Conservation (phyloP, 2,113 vertebrate species). For the Murina feae region DNA sequence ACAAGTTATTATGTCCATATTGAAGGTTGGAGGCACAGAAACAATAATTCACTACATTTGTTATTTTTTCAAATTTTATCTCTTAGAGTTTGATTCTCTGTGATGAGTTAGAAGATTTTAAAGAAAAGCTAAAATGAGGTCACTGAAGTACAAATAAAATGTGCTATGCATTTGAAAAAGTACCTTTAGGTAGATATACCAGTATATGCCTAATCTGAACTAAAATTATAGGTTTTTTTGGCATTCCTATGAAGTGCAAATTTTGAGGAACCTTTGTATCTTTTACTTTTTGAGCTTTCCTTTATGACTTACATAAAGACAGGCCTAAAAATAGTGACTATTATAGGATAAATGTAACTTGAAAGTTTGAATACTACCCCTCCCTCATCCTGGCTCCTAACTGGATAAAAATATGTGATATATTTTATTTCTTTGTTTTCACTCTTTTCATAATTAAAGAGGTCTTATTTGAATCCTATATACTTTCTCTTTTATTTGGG, state of each 20-base stretch:
- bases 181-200: neutral
- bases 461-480: neutral
- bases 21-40: neutral
- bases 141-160: conserved; percentile 33
- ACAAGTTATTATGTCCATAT: neutral
- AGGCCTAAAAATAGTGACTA: neutral
- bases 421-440: neutral
- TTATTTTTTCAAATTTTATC: neutral
- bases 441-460: neutral
- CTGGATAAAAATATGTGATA: neutral
- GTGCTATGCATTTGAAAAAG: conserved; percentile 2
- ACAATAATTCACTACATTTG: neutral
- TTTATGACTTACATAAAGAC: neutral
- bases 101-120: neutral
- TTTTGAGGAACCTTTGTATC: neutral
- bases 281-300: neutral
- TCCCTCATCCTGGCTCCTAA: neutral
- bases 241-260: neutral
- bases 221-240: conserved; percentile 26
- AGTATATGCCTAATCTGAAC: neutral
- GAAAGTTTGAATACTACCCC: neutral
- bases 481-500: neutral
- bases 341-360: neutral
- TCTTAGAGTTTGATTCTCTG: neutral
- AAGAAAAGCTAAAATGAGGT: conserved; percentile 13